Percentiles rank a stretch among this genome's conserved stretches.
Evolutionary conservation across 2,888 invertebrate genomes (phyloP).

Genomic region (Ophion obscuratus): DNA sequence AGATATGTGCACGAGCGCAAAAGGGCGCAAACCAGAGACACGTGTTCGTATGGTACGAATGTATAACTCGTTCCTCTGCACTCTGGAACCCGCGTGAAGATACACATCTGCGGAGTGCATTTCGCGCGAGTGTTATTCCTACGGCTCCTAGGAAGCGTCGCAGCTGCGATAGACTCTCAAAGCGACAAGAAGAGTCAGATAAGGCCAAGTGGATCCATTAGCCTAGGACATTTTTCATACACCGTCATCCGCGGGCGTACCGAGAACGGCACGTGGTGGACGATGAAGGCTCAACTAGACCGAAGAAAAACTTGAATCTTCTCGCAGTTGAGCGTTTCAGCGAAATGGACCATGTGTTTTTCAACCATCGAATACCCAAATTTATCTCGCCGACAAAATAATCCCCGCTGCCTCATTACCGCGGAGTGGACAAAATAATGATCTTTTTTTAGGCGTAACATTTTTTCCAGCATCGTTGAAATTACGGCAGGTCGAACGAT

Average conservation of each 20-base stretch:
- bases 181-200: constrained; percentile 48
- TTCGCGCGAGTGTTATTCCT: constrained; percentile 33
- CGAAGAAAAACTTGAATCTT: neutral
- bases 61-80: neutral
- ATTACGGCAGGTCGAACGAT: neutral
- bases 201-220: constrained; percentile 62
- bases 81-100: constrained; percentile 24
- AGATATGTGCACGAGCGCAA: too few relatives aligned
- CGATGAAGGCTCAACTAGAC: constrained; percentile 1
- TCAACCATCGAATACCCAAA: neutral
- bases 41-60: neutral
- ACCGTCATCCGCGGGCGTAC: neutral
- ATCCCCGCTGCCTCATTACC: too few relatives aligned
- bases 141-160: constrained; percentile 49
- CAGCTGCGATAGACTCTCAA: constrained; percentile 49
- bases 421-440: too few relatives aligned
- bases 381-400: neutral
- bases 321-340: neutral
- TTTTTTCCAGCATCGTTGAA: neutral
- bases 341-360: neutral
- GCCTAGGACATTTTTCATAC: constrained; percentile 38
- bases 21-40: too few relatives aligned
- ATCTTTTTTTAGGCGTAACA: neutral
- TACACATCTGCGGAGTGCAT: constrained; percentile 33
- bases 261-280: constrained; percentile 14